phyloP scores from a whole-genome alignment of 2,888 invertebrate genomes.

The Thysanoteuthis rhombus region DNA sequence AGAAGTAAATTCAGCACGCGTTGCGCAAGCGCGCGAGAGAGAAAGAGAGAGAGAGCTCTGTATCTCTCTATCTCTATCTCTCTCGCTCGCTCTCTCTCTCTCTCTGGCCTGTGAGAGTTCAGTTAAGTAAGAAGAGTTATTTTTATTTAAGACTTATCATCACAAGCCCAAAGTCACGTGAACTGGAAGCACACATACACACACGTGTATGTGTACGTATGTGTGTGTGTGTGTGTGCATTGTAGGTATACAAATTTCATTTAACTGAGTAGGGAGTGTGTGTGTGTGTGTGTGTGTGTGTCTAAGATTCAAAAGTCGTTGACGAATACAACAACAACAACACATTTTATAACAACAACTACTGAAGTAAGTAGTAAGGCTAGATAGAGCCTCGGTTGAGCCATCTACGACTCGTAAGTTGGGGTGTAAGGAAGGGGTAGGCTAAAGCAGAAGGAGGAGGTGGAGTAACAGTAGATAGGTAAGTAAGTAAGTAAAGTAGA shows the following conservation, averaged over 20 bases:
- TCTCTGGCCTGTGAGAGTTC: background rate
- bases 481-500: background rate
- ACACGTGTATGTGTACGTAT: background rate
- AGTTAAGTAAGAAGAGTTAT: conserved; percentile 12
- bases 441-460: background rate
- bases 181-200: background rate
- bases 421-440: background rate
- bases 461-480: background rate
- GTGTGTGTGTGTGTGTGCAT: background rate
- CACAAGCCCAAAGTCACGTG: background rate
- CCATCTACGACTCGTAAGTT: too few species aligned
- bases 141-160: background rate
- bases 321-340: too few species aligned
- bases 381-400: background rate
- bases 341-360: background rate
- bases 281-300: background rate
- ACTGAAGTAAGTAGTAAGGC: background rate
- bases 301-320: background rate
- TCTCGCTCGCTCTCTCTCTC: background rate
- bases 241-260: too few species aligned
- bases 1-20: background rate
- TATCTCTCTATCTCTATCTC: background rate
- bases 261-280: too few species aligned
- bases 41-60: too few species aligned
- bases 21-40: too few species aligned